Evolutionary conservation across 2,888 invertebrate species (phyloP).

Genomic region (Halictus quadricinctus): DNA sequence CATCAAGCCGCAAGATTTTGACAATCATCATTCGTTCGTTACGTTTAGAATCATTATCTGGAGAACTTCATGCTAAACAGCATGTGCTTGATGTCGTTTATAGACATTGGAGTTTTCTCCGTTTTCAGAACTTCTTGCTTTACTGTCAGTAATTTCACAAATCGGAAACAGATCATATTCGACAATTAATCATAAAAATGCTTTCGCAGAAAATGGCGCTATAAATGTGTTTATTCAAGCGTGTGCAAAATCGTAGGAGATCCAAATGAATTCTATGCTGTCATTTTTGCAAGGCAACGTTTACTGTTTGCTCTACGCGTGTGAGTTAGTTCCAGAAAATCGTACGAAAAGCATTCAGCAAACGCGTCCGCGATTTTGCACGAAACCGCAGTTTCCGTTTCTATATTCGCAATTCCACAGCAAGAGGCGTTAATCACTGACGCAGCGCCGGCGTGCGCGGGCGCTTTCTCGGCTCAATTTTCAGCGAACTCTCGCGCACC

Average conservation of each 20-base stretch:
- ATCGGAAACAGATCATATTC: no score
- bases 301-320: neutral
- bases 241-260: neutral
- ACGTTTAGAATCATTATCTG: neutral
- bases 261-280: neutral
- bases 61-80: neutral
- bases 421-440: slow-evolving; percentile 45
- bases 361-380: neutral
- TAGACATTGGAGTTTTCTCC: no score
- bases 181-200: no score
- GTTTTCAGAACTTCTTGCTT: neutral
- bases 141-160: no score
- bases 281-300: neutral
- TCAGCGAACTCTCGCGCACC: slow-evolving; percentile 34
- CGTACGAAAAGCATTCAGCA: neutral
- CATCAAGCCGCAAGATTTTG: neutral
- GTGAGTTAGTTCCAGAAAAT: neutral
- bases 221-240: no score
- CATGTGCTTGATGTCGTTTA: neutral
- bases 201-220: no score
- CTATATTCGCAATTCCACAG: neutral
- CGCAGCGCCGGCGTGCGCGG: neutral
- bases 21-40: neutral
- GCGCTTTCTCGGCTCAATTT: slow-evolving; percentile 43
- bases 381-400: neutral